phyloP scores from a whole-genome alignment of 2,888 invertebrate species.

The Xestia sexstrigata region DNA sequence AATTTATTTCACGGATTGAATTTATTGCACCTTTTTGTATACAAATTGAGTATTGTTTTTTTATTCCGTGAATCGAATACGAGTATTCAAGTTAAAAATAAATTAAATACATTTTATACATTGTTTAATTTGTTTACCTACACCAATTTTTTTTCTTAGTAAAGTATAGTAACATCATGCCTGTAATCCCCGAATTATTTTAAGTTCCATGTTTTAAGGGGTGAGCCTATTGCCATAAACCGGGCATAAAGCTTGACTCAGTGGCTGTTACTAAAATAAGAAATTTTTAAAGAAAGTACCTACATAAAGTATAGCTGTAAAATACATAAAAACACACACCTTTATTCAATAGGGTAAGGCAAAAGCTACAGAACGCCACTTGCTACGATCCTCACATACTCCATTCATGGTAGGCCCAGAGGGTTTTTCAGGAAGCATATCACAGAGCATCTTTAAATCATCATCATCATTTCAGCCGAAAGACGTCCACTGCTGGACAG shows the following conservation, averaged over 20 bases:
- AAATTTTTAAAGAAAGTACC: too few species aligned
- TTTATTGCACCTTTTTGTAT: slow-evolving; percentile 46
- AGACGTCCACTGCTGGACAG: too few species aligned
- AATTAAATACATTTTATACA: slow-evolving; percentile 36
- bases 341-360: too few species aligned
- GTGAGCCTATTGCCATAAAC: background rate
- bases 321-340: too few species aligned
- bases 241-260: background rate
- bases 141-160: background rate
- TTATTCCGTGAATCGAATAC: slow-evolving; percentile 47
- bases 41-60: slow-evolving; percentile 41
- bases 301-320: too few species aligned
- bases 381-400: too few species aligned
- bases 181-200: background rate
- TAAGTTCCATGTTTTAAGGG: background rate
- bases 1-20: slow-evolving; percentile 48
- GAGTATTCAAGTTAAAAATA: slow-evolving; percentile 40
- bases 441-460: too few species aligned
- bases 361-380: too few species aligned
- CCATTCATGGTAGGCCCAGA: too few species aligned
- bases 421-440: too few species aligned
- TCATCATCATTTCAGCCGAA: too few species aligned
- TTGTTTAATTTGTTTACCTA: background rate
- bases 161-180: background rate
- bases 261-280: too few species aligned